These are phyloP conservation scores for Drosophila ohnishii DNA, from an alignment of 1,140 invertebrate species.

Conservation along the genomic window DNA sequence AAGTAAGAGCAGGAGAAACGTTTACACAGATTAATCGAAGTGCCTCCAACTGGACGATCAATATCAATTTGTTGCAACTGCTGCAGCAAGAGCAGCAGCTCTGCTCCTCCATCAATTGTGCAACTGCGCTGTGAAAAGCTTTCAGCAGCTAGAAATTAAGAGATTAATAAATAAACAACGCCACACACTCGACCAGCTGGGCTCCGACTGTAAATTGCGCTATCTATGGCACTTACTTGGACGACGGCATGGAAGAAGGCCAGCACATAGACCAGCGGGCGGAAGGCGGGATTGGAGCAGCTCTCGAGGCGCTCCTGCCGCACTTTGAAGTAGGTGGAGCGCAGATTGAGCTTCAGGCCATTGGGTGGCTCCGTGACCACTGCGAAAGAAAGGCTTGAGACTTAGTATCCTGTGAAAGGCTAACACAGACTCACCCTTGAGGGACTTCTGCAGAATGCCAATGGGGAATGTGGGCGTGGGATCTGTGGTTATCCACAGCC, in stretches of 20 bases:
- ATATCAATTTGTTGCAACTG: conserved; percentile 69
- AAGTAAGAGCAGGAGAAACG: conserved; percentile 1
- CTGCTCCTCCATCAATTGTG: conserved; percentile 62
- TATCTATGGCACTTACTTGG: conserved; percentile 85
- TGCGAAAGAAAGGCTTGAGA: conserved; percentile 76
- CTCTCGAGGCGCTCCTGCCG: conserved; percentile 87
- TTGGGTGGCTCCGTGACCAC: conserved; percentile 95
- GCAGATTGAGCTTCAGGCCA: conserved; percentile 94
- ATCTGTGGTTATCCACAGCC: conserved; percentile 96
- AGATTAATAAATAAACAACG: conserved; percentile 77
- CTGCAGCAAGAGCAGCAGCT: conserved; percentile 11
- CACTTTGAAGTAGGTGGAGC: conserved; percentile 94
- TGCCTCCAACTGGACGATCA: conserved; percentile 52
- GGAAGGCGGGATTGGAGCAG: conserved; percentile 89
- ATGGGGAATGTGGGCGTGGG: conserved; percentile 93
- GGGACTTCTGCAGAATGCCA: conserved; percentile 92
- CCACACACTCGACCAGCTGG: conserved; percentile 49
- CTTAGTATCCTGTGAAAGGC: conserved; percentile 10
- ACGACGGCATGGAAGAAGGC: conserved; percentile 96
- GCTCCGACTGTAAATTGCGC: conserved; percentile 47
- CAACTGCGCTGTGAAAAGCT: conserved; percentile 56
- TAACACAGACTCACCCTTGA: conserved; percentile 87
- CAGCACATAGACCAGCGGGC: conserved; percentile 91
- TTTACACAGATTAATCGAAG: conserved; percentile 60
- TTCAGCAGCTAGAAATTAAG: conserved; percentile 67